A percentile compares a stretch with the other conserved stretches of the same genome.
Evolutionary conservation across 1,140 invertebrate genomes (phyloP).

Genomic region (Sarcophaga bullata): DNA sequence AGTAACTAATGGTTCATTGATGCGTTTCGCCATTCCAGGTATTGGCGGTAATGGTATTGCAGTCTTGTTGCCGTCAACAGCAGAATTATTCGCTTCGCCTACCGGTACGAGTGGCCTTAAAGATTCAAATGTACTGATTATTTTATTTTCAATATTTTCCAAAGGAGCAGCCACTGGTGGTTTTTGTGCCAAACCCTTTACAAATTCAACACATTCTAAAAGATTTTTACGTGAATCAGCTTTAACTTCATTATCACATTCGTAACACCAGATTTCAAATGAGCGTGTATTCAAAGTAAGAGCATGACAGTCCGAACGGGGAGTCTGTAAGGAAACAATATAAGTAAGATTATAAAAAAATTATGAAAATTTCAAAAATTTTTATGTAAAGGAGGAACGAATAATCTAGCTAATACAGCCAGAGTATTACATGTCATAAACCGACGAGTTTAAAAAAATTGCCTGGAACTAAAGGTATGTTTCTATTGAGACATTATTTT

Average conservation of each 20-base stretch:
- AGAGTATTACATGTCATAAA: too few species aligned
- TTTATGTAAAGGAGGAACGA: too few species aligned
- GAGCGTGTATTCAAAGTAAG: constrained; percentile 77
- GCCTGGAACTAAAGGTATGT: too few species aligned
- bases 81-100: background rate
- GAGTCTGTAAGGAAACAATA: constrained; percentile 67
- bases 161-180: constrained; percentile 47
- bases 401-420: too few species aligned
- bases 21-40: constrained; percentile 57
- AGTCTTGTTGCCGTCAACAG: background rate
- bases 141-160: constrained; percentile 54
- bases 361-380: too few species aligned
- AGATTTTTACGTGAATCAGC: constrained; percentile 72
- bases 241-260: constrained; percentile 72
- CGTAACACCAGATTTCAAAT: constrained; percentile 82
- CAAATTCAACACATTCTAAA: constrained; percentile 72
- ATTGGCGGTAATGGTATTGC: constrained; percentile 50
- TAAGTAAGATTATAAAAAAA: too few species aligned
- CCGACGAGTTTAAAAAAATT: too few species aligned
- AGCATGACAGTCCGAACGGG: constrained; percentile 80
- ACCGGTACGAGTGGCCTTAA: constrained; percentile 48
- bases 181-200: constrained; percentile 69
- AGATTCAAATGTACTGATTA: constrained; percentile 48
- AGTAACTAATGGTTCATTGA: constrained; percentile 39
- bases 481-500: too few species aligned